These are phyloP conservation scores for Ectropis crepuscularia DNA, from an alignment of 2,888 invertebrate species.

Conservation along the genomic window DNA sequence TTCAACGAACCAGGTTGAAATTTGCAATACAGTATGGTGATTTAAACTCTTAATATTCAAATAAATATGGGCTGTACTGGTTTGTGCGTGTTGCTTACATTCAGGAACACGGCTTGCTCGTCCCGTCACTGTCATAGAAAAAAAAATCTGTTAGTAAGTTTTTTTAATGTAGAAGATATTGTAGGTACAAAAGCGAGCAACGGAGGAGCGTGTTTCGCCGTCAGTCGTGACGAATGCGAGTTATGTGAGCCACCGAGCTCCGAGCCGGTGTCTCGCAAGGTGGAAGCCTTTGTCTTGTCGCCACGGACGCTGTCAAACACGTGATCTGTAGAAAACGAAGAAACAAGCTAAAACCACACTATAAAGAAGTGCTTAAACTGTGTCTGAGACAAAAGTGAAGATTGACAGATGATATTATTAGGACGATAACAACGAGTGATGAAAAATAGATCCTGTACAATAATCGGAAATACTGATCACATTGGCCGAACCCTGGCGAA, in stretches of 20 bases:
- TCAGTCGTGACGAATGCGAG: constrained; percentile 11
- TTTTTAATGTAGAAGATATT: neutral
- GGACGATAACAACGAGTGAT: too few species aligned
- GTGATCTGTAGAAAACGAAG: neutral
- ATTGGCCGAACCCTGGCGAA: too few species aligned
- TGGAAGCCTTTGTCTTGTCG: constrained; percentile 1
- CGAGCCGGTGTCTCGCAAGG: neutral
- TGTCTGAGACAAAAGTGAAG: neutral
- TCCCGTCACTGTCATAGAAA: too few species aligned
- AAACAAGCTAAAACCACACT: neutral
- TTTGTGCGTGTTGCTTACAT: too few species aligned
- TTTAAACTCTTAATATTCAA: too few species aligned
- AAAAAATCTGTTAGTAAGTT: neutral
- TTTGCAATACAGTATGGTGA: too few species aligned
- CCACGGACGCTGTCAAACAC: neutral
- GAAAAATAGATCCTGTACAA: too few species aligned
- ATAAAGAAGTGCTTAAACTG: neutral
- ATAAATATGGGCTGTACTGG: too few species aligned
- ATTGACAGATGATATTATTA: too few species aligned
- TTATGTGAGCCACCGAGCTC: constrained; percentile 4
- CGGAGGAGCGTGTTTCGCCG: neutral
- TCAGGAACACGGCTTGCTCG: too few species aligned
- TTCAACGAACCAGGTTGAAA: too few species aligned
- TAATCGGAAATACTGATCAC: too few species aligned
- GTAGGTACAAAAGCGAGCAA: neutral